Conservation (phyloP, 2,113 vertebrate genomes). For the Brachirus orientalis region DNA sequence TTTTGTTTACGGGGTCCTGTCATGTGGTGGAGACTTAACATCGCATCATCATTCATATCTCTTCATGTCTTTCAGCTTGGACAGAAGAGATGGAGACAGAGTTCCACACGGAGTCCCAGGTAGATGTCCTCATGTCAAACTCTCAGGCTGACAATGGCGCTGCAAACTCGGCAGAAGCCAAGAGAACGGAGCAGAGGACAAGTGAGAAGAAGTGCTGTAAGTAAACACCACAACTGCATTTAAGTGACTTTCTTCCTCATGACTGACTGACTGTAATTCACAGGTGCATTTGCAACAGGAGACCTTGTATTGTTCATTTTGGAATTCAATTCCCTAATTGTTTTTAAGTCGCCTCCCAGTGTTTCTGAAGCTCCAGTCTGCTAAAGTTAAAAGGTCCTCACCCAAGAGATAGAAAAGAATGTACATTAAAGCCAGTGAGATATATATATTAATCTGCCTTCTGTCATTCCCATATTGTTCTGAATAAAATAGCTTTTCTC, state of each 20-base stretch:
- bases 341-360: not conserved
- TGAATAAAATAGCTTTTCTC: constrained; percentile 28
- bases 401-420: not conserved
- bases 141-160: constrained; percentile 48
- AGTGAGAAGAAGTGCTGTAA: constrained; percentile 85
- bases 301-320: not conserved
- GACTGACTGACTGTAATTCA: not conserved
- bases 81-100: not conserved
- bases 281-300: constrained; percentile 30
- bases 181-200: constrained; percentile 73
- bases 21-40: too few species aligned
- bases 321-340: not conserved
- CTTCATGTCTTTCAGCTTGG: not conserved
- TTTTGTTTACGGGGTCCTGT: too few species aligned
- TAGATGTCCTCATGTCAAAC: constrained; percentile 57
- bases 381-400: too few species aligned
- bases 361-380: not conserved
- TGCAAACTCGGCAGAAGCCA: constrained; percentile 64
- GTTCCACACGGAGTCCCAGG: not conserved
- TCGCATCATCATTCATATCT: not conserved
- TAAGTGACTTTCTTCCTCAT: constrained; percentile 9
- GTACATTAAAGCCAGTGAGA: not conserved
- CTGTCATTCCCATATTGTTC: not conserved
- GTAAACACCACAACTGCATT: constrained; percentile 48
- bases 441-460: constrained; percentile 17